Evolutionary conservation across 2,113 vertebrate genomes (phyloP).

Genomic region (Parus major): DNA sequence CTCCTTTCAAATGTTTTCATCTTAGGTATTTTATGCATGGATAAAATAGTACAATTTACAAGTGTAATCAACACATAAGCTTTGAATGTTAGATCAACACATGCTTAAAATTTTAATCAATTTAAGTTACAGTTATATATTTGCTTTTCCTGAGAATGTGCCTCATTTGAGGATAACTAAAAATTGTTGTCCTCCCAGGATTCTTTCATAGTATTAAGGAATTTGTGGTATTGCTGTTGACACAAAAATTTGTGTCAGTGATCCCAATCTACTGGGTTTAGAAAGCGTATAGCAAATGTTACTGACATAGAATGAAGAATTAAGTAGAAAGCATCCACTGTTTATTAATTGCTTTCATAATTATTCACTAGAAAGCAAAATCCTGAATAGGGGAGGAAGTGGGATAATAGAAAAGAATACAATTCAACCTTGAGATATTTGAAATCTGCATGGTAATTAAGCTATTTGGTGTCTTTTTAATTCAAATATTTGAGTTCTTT

Average conservation of each 20-base stretch:
- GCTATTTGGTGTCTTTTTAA: background rate
- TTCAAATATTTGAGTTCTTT: conserved; percentile 7
- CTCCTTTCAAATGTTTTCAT: background rate
- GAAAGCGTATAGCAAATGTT: background rate
- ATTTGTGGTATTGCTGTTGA: conserved; percentile 30
- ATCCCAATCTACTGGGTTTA: background rate
- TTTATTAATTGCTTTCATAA: conserved; percentile 45
- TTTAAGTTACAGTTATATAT: background rate
- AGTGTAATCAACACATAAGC: background rate
- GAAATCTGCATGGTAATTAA: background rate
- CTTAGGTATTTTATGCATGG: background rate
- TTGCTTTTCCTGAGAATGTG: background rate
- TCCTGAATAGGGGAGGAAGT: background rate
- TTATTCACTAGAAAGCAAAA: conserved; percentile 27
- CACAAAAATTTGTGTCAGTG: conserved; percentile 16
- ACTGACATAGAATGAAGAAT: conserved; percentile 17
- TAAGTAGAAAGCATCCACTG: conserved; percentile 15
- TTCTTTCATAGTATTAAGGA: background rate
- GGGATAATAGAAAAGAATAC: background rate
- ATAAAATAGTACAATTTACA: background rate
- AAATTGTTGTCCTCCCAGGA: conserved; percentile 3
- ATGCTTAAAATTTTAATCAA: background rate
- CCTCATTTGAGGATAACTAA: conserved; percentile 7
- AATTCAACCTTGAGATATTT: background rate
- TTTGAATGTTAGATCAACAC: background rate